These are phyloP conservation scores for Plagodis dolabraria DNA, from an alignment of 2,888 invertebrate genomes.

Conservation along the genomic window DNA sequence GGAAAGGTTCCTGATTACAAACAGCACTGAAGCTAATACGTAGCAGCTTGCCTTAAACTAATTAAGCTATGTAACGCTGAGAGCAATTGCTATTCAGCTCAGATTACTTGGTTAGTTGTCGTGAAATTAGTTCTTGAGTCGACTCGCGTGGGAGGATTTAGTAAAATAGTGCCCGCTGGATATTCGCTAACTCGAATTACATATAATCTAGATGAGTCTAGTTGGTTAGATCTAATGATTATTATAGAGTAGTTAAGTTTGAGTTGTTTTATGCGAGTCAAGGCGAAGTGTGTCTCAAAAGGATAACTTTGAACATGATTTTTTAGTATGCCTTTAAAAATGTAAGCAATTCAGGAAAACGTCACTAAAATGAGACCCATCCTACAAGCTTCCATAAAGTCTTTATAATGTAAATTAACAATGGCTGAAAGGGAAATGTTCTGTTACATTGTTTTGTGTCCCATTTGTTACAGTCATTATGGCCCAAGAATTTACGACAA, in stretches of 20 bases:
- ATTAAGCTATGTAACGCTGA: conserved; percentile 15
- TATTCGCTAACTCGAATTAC: not conserved
- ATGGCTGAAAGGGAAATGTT: conserved; percentile 18
- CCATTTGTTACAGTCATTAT: conserved; percentile 30
- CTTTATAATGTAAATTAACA: conserved; percentile 19
- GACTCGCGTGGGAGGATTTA: conserved; percentile 13
- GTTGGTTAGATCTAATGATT: not conserved
- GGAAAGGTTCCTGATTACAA: not conserved
- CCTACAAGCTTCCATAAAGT: conserved; percentile 1
- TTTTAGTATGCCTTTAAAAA: too few species aligned
- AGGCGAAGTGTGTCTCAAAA: too few species aligned
- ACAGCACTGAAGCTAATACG: conserved; percentile 9
- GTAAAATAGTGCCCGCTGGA: conserved; percentile 2
- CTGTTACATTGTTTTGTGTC: conserved; percentile 23
- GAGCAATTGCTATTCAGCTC: conserved; percentile 23
- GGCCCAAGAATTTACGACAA: conserved; percentile 24
- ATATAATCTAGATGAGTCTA: not conserved
- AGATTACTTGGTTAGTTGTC: conserved; percentile 23
- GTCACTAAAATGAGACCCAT: conserved; percentile 8
- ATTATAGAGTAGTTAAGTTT: too few species aligned
- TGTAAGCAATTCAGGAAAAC: not conserved
- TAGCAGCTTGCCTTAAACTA: conserved; percentile 16
- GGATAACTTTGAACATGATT: too few species aligned
- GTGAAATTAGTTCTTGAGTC: conserved; percentile 23
- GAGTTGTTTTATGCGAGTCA: too few species aligned